Percentiles rank a stretch among this genome's conserved stretches.
These are phyloP conservation scores for Amphilophus citrinellus DNA, from an alignment of 2,113 vertebrate genomes.

Conservation along the genomic window DNA sequence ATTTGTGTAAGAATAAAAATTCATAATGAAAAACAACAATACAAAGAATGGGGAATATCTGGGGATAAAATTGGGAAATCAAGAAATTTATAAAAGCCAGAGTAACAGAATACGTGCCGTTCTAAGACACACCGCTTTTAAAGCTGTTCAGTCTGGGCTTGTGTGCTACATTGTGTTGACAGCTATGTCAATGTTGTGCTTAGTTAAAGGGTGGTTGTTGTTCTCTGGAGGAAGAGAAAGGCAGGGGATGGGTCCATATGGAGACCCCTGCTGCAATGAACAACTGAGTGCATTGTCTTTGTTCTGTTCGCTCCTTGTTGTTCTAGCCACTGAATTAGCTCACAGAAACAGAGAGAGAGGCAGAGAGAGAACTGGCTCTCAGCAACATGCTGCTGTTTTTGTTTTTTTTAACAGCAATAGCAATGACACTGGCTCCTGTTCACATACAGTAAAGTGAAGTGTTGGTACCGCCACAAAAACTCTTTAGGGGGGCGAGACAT, in stretches of 20 bases:
- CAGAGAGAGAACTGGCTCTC: constrained; percentile 42
- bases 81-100: background rate
- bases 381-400: constrained; percentile 60
- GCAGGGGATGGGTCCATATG: constrained; percentile 66
- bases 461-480: constrained; percentile 26
- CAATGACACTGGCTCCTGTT: constrained; percentile 40
- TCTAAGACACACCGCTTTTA: background rate
- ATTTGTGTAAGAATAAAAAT: background rate
- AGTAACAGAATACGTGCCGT: background rate
- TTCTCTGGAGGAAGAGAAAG: constrained; percentile 70
- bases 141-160: constrained; percentile 24
- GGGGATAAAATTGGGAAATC: background rate
- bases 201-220: constrained; percentile 55
- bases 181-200: constrained; percentile 52
- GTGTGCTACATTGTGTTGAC: constrained; percentile 39
- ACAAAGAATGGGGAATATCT: background rate
- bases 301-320: constrained; percentile 73
- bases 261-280: constrained; percentile 72
- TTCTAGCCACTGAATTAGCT: constrained; percentile 76
- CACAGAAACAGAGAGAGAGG: constrained; percentile 55
- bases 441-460: constrained; percentile 35
- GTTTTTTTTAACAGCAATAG: constrained; percentile 36
- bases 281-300: constrained; percentile 74
- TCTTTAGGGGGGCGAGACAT: background rate
- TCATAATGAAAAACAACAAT: background rate